Percentiles rank a stretch among this genome's conserved stretches.
Conservation (phyloP, 2,888 invertebrate species). For the Balanococcus diminutus region DNA sequence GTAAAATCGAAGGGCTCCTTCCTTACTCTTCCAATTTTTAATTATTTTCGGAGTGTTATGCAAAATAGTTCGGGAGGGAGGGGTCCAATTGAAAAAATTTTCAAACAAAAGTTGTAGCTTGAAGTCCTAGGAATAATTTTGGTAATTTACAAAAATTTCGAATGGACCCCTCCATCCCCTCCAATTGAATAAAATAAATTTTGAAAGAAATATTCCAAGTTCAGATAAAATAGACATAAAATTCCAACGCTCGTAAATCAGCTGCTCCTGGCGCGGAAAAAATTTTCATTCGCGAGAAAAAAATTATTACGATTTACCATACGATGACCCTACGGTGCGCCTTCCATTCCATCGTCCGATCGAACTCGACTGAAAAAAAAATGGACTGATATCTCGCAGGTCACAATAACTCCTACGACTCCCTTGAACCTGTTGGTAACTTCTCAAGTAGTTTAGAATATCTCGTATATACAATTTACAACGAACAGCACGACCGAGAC, state of each 20-base stretch:
- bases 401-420: constrained; percentile 42
- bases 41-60: no score
- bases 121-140: no score
- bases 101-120: no score
- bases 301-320: constrained; percentile 10
- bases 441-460: constrained; percentile 34
- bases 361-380: neutral
- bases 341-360: neutral
- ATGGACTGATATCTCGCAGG: constrained; percentile 32
- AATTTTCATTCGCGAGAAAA: neutral
- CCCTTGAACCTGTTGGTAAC: constrained; percentile 38
- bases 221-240: neutral
- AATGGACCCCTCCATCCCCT: no score
- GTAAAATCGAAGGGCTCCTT: no score
- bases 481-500: constrained; percentile 35
- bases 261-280: neutral
- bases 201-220: neutral
- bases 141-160: no score
- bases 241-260: constrained; percentile 7
- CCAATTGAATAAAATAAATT: no score
- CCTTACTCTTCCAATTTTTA: no score
- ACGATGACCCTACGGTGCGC: neutral
- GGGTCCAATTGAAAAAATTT: no score
- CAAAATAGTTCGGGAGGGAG: no score
- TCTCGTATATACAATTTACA: constrained; percentile 24